Base-by-base conservation (phyloP, 2,888 invertebrate species). In the Callosobruchus maculatus region DNA sequence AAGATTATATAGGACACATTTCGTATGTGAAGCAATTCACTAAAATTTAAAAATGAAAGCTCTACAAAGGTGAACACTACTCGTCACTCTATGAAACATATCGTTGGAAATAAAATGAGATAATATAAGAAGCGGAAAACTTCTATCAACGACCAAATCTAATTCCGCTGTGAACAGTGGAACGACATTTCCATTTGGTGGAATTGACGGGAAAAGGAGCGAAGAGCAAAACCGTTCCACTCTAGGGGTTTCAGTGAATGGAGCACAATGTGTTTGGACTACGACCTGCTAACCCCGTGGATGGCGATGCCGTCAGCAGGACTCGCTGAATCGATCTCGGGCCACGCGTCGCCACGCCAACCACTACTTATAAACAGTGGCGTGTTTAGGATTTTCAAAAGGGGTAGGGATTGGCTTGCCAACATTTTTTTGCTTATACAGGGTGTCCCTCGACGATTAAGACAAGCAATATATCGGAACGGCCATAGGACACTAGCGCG, bases 221-320 rank as follows among this genome's bases (percentile, higher is more conserved):
- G 49, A 49, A 49, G 49, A 13, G 49, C 49, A 49, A 49, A 49
- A 49, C 49, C 49, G 49, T 49, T 49, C 49, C 13, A 49, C 70
- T 70, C 67, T 22, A 22, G 18, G 22, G 69, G 26, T 21, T 67
- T 21, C 66, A 67, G 20, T 73, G 73, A 73, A 73, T 73, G 73
- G 73, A 31, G 70, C 7, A 22, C 30, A 66, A 22, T 13, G 18
- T n/a, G 13, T 72, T 70, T 69, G 70, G 72, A 68, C 31, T 7
- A 21, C 70, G 70, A 73, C 73, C 73, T 22, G 70, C 70, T 70
- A 73, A 73, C 67, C 66, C 70, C 22, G 70, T 67, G 49, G 67
- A n/a, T n/a, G n/a, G n/a, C n/a, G 70, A 67, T 49, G 49, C 9
- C 18, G 49, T 49, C 49, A 49, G 49, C 7, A 7, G 13, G 13